Evolutionary conservation across 2,113 vertebrate species (phyloP).

Genomic region (Stegastes partitus): DNA sequence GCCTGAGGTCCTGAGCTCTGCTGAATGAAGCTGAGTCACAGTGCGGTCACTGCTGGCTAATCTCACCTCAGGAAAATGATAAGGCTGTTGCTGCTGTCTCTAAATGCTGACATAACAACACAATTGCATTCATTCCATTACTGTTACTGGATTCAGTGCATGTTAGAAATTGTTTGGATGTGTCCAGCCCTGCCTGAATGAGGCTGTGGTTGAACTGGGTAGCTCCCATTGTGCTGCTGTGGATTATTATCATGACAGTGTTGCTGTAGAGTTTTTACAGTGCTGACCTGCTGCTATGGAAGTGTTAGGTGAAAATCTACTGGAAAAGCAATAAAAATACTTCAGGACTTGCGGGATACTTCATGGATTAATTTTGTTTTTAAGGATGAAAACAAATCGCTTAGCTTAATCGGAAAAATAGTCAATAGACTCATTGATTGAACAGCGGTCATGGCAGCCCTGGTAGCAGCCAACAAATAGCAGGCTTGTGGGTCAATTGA

Average conservation of each 20-base stretch:
- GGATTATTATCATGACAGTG: not conserved
- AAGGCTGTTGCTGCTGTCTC: slow-evolving; percentile 11
- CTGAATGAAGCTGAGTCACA: slow-evolving; percentile 58
- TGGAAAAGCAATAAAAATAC: not conserved
- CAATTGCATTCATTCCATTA: slow-evolving; percentile 9
- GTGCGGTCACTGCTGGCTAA: slow-evolving; percentile 39
- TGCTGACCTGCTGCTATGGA: not conserved
- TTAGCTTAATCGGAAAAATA: too few relatives aligned
- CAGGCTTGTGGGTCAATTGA: not conserved
- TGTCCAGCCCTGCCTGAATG: slow-evolving; percentile 5
- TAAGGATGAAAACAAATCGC: too few relatives aligned
- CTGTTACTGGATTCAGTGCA: not conserved
- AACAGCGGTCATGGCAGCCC: too few relatives aligned
- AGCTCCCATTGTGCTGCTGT: not conserved
- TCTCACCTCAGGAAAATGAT: slow-evolving; percentile 45
- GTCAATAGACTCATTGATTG: too few relatives aligned
- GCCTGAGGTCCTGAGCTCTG: slow-evolving; percentile 26
- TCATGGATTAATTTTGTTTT: too few relatives aligned
- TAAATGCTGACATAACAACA: slow-evolving; percentile 22
- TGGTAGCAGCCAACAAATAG: not conserved
- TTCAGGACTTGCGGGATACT: too few relatives aligned
- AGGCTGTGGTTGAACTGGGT: slow-evolving; percentile 2
- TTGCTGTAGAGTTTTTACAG: not conserved
- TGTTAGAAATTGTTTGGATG: slow-evolving; percentile 31
- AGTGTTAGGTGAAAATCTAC: not conserved